These are phyloP conservation scores for Streptopelia turtur DNA, from an alignment of 2,797 vertebrate species.

Conservation along the genomic window DNA sequence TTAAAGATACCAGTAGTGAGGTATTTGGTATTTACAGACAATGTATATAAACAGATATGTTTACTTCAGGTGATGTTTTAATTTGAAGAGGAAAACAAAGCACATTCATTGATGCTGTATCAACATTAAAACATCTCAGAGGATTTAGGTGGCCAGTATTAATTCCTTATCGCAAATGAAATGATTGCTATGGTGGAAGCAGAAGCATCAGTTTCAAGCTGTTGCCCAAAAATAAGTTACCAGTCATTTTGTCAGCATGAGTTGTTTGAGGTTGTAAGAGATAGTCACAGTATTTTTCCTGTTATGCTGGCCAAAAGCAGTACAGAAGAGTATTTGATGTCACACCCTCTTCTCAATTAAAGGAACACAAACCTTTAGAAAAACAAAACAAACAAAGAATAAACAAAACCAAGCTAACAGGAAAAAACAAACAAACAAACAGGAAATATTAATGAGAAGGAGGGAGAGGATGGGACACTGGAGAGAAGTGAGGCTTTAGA, in stretches of 20 bases:
- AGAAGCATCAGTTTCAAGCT: neutral
- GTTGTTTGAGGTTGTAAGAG: neutral
- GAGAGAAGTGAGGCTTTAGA: neutral
- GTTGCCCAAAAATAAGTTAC: neutral
- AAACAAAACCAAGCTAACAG: neutral
- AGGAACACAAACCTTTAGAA: neutral
- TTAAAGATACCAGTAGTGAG: neutral
- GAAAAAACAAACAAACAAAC: neutral
- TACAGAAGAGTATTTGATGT: neutral
- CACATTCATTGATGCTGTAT: accelerated
- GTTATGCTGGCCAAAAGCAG: neutral
- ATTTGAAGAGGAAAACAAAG: neutral
- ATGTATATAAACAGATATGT: neutral
- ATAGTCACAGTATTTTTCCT: neutral
- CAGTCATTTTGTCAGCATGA: neutral
- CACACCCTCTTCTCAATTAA: neutral
- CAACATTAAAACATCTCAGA: neutral
- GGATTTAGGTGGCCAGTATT: neutral
- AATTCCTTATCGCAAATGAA: neutral
- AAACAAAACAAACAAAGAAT: neutral
- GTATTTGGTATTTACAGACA: neutral
- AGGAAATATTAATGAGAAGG: neutral
- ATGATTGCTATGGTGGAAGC: neutral
- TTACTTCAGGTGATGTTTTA: neutral
- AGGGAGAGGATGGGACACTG: neutral